Evolutionary conservation across 2,113 vertebrate genomes (phyloP), one percentile per base, ranked within the genome.

Genomic region (Gallinago media): DNA sequence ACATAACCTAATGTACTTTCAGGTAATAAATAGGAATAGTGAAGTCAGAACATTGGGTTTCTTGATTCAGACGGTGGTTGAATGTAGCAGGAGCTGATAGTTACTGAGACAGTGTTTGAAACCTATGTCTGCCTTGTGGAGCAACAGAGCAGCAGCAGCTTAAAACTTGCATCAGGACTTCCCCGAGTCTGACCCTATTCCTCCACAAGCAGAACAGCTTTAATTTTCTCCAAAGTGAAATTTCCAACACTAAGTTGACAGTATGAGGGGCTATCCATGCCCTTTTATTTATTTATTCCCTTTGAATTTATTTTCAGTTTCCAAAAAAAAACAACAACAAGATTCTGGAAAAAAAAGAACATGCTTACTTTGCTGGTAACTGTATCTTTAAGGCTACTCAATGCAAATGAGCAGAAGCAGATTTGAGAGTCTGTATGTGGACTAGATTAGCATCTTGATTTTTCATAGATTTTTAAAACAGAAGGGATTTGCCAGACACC

Each of bases 1-100:
- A 1, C 1, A 8, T 9, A 59, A 6, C 0, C 1, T 9, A 29
- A 22, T 19, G 26, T 31, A 8, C 4, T 61, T 85, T 9, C 3
- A 50, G 27, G 32, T 40, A 68, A 40, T 36, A 15, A 38, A 34
- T 20, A 21, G 58, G 19, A 34, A 34, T 1, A n/a, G n/a, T 8
- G 32, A 44, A 4, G 32, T 73, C 40, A 54, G 59, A 49, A 12
- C 7, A 2, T 4, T 31, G 62, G 1, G 18, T 6, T 34, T 85
- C 38, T 40, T 0, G 0, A 25, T 6, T 46, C 5, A n/a, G n/a
- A n/a, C n/a, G 23, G 5, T 29, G 55, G 31, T 23, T 32, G 56
- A 26, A 11, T 26, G 32, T 9, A 54, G 40, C 23, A 14, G 49
- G 52, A 54, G 56, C 25, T 54, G 67, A 20, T 23, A 3, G 56